Percentiles rank a stretch among this genome's conserved stretches.
phyloP scores from a whole-genome alignment of 2,797 vertebrate genomes.

The Melanotaenia parkinsoni region DNA sequence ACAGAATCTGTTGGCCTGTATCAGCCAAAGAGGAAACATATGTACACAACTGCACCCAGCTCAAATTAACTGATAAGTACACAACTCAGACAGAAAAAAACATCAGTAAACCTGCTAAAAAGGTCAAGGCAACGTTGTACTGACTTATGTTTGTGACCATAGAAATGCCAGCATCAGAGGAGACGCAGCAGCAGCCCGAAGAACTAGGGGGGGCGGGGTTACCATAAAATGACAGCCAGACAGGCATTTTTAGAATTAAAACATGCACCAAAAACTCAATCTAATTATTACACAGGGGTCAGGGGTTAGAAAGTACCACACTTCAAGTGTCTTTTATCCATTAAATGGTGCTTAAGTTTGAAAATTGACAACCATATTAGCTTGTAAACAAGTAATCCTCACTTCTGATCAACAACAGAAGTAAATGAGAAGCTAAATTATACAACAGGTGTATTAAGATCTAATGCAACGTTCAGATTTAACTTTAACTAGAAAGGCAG shows the following conservation, averaged over 20 bases:
- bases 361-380: neutral
- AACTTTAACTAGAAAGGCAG: no score
- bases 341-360: neutral
- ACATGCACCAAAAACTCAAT: neutral
- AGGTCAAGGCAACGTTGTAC: slow-evolving; percentile 11
- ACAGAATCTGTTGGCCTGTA: neutral
- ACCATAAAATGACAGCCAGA: no score
- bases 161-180: neutral
- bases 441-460: neutral
- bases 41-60: neutral
- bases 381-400: neutral
- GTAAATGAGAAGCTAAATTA: slow-evolving; percentile 12
- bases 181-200: no score
- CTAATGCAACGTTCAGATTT: no score
- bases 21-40: slow-evolving; percentile 9
- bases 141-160: neutral
- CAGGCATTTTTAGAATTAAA: neutral
- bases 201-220: neutral
- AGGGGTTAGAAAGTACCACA: no score
- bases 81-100: neutral
- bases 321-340: neutral
- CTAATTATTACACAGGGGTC: neutral
- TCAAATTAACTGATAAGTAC: neutral
- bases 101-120: neutral
- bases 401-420: neutral